Conservation (phyloP, 2,113 vertebrate species). For the Oncorhynchus keta region DNA sequence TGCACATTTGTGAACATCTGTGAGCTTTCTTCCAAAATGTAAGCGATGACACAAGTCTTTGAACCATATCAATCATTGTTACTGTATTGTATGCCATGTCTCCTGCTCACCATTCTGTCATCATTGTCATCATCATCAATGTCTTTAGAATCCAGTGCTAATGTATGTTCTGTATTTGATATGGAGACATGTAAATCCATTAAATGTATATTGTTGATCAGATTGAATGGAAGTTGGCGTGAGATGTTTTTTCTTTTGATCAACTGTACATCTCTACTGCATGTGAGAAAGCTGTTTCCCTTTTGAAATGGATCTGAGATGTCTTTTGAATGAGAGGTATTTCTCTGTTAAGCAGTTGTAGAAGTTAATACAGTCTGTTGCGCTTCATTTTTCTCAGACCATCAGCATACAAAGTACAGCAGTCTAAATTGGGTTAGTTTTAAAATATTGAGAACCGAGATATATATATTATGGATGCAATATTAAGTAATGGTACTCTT, state of each 20-base stretch:
- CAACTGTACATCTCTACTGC: slow-evolving; percentile 24
- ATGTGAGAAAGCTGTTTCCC: slow-evolving; percentile 52
- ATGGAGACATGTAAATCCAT: slow-evolving; percentile 61
- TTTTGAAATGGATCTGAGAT: slow-evolving; percentile 66
- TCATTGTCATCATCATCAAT: slow-evolving; percentile 34
- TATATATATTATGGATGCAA: slow-evolving; percentile 75
- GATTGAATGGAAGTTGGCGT: slow-evolving; percentile 33
- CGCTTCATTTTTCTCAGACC: slow-evolving; percentile 54
- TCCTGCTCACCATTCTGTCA: no score
- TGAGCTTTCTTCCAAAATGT: slow-evolving; percentile 51
- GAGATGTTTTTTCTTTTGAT: slow-evolving; percentile 4
- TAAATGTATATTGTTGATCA: slow-evolving; percentile 60
- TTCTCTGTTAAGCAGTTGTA: slow-evolving; percentile 67
- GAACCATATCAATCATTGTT: slow-evolving; percentile 49
- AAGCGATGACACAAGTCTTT: slow-evolving; percentile 52
- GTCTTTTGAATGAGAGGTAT: slow-evolving; percentile 63
- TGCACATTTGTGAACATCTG: slow-evolving; percentile 54
- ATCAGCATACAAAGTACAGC: slow-evolving; percentile 68
- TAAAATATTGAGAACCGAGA: slow-evolving; percentile 68
- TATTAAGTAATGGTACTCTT: slow-evolving; percentile 90
- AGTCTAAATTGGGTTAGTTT: slow-evolving; percentile 73
- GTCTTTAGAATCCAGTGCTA: slow-evolving; percentile 61
- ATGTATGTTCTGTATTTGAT: slow-evolving; percentile 67
- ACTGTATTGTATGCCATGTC: slow-evolving; percentile 38
- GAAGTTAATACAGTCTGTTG: slow-evolving; percentile 73